Percentiles rank a stretch among this genome's conserved stretches.
Evolutionary conservation across 64 coral and sea anemone genomes (phyloP).

Genomic region (Porites australiensis): DNA sequence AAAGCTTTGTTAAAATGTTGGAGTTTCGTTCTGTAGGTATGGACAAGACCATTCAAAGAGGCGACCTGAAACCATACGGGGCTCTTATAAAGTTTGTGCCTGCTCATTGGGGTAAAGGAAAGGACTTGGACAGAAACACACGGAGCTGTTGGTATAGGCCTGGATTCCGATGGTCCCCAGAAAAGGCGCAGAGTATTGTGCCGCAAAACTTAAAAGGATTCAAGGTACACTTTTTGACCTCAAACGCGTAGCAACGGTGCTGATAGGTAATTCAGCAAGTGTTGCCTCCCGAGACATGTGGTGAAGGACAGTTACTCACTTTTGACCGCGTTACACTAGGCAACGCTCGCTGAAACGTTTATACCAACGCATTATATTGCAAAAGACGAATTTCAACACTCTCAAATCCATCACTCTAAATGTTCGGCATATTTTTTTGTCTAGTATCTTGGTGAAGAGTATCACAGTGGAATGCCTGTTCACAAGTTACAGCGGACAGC

Average conservation of each 20-base stretch:
- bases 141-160: constrained; percentile 92
- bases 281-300: no score
- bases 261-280: no score
- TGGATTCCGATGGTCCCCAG: constrained; percentile 85
- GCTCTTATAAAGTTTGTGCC: constrained; percentile 90
- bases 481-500: constrained; percentile 76
- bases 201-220: constrained; percentile 73
- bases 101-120: constrained; percentile 82
- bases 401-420: no score
- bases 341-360: no score
- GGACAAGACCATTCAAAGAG: constrained; percentile 94
- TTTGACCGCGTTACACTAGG: no score
- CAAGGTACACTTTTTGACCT: constrained; percentile 45
- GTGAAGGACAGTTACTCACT: no score
- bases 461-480: constrained; percentile 85
- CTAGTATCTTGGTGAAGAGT: constrained; percentile 80
- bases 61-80: constrained; percentile 82
- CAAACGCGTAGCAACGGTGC: background rate
- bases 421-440: no score
- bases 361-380: no score
- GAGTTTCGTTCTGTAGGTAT: constrained; percentile 59
- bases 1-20: background rate
- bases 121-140: constrained; percentile 76
- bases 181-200: constrained; percentile 74
- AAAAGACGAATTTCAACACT: no score